Percentiles rank a stretch among this genome's conserved stretches.
These are phyloP conservation scores for Halichoeres trimaculatus DNA, from an alignment of 2,113 vertebrate genomes.

Conservation along the genomic window DNA sequence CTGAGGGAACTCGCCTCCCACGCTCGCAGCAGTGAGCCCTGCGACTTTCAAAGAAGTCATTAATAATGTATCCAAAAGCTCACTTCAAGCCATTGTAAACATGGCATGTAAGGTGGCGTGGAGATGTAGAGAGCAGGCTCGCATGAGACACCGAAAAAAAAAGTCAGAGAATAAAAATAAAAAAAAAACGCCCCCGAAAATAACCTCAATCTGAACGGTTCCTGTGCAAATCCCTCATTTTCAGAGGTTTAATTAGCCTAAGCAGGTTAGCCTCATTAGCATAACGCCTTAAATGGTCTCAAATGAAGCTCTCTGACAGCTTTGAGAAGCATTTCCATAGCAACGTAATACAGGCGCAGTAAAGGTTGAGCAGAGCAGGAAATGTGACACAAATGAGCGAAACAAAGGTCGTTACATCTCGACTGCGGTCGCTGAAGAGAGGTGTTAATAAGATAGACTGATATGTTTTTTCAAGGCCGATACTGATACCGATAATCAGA, in stretches of 20 bases:
- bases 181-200: background rate
- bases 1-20: constrained; percentile 55
- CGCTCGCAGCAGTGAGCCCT: constrained; percentile 47
- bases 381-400: constrained; percentile 3
- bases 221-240: background rate
- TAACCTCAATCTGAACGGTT: constrained; percentile 1
- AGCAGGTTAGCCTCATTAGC: constrained; percentile 32
- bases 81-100: constrained; percentile 71
- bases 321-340: constrained; percentile 37
- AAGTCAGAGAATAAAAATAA: constrained; percentile 6
- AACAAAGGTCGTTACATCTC: constrained; percentile 4
- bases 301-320: constrained; percentile 32
- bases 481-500: too few species aligned
- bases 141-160: constrained; percentile 14
- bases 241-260: constrained; percentile 1
- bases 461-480: too few species aligned
- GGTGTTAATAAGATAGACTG: too few species aligned
- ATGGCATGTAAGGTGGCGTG: constrained; percentile 41
- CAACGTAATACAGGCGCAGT: constrained; percentile 31
- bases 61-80: constrained; percentile 70
- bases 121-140: constrained; percentile 7
- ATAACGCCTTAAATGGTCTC: constrained; percentile 1
- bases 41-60: constrained; percentile 70
- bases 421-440: constrained; percentile 12
- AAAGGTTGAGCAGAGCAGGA: background rate